phyloP scores from a whole-genome alignment of 23 tunicate genomes.

The Phallusia fumigata region DNA sequence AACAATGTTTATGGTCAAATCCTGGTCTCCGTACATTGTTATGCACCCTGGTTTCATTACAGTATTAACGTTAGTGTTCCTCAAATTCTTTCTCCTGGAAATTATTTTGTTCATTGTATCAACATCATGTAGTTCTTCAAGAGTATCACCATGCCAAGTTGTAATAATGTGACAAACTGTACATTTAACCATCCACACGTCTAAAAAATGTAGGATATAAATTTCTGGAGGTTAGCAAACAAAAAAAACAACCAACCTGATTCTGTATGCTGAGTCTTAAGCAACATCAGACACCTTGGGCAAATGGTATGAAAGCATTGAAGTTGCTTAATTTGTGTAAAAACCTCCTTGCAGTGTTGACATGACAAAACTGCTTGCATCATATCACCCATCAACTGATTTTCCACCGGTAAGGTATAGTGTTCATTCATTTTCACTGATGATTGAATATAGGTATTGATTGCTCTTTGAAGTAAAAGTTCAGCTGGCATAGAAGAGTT shows the following conservation, averaged over 20 bases:
- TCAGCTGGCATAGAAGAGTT: neutral
- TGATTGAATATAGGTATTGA: neutral
- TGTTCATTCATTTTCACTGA: conserved; percentile 13
- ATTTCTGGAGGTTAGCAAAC: neutral
- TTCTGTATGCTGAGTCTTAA: conserved; percentile 35
- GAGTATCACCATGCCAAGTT: conserved; percentile 39
- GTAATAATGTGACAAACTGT: conserved; percentile 32
- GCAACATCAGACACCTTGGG: conserved; percentile 25
- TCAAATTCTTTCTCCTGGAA: neutral
- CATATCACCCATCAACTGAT: conserved; percentile 31
- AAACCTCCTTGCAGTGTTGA: conserved; percentile 44
- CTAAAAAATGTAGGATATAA: neutral
- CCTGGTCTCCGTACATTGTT: conserved; percentile 62
- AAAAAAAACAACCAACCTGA: conserved; percentile 25
- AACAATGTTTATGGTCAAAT: conserved; percentile 63
- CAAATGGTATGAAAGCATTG: conserved; percentile 61
- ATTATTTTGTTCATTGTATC: conserved; percentile 34
- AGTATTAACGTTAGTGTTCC: neutral
- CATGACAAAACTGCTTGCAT: conserved; percentile 53
- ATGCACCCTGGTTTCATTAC: conserved; percentile 28
- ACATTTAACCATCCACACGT: conserved; percentile 37
- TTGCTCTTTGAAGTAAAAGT: neutral
- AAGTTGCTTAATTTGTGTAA: conserved; percentile 42
- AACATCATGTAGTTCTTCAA: conserved; percentile 37
- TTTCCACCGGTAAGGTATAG: conserved; percentile 35